A percentile compares a stretch with the other conserved stretches of the same genome.
phyloP scores from a whole-genome alignment of 2,113 vertebrate species.

The Dicerorhinus sumatrensis region DNA sequence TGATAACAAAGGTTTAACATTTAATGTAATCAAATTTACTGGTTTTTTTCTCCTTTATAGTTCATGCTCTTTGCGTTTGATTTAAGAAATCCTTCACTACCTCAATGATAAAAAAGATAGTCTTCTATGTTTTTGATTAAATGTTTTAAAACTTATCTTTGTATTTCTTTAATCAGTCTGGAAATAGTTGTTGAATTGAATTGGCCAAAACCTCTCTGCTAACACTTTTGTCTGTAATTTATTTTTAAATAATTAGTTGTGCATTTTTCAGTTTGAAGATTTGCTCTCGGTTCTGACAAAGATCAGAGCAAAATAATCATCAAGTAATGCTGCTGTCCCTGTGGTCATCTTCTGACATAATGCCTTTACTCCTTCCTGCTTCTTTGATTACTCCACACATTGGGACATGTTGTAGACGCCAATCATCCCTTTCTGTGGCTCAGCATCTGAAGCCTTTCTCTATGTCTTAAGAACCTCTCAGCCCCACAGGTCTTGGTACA shows the following conservation, averaged over 20 bases:
- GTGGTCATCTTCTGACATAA: not conserved
- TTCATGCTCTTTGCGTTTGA: not conserved
- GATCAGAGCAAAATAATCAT: not conserved
- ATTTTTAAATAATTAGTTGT: not conserved
- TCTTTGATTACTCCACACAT: not conserved
- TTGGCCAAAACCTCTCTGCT: not conserved
- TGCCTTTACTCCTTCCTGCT: not conserved
- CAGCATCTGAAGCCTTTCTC: not conserved
- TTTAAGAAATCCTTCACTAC: not conserved
- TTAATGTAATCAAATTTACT: not conserved
- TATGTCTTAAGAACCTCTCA: not conserved
- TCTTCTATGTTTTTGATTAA: not conserved
- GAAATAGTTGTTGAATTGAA: not conserved
- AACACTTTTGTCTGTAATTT: not conserved
- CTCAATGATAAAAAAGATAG: not conserved
- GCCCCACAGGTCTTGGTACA: not conserved
- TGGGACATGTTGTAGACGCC: not conserved
- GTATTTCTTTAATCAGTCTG: not conserved
- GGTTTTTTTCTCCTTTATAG: not conserved
- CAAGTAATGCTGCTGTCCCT: not conserved
- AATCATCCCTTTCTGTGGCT: not conserved
- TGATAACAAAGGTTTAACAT: not conserved
- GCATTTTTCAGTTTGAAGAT: constrained; percentile 33
- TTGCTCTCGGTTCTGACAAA: not conserved
- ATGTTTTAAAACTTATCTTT: not conserved